Percentiles rank a stretch among this genome's conserved stretches.
These are phyloP conservation scores for Hylomyscus alleni DNA, from an alignment of 2,797 vertebrate species.

Conservation along the genomic window DNA sequence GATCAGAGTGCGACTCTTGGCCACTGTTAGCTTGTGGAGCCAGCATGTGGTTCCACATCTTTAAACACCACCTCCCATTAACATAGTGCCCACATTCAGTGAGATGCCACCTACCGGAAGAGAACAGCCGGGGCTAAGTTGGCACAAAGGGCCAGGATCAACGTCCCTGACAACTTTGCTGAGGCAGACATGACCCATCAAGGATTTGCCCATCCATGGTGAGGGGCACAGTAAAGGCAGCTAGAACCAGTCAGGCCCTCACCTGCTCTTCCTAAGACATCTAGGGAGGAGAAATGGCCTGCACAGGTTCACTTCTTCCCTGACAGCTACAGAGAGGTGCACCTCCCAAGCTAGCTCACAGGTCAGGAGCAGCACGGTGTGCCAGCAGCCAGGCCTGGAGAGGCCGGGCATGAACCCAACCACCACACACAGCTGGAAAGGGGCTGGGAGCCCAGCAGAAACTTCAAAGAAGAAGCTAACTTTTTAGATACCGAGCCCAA, in stretches of 20 bases:
- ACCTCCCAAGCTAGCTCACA: not conserved
- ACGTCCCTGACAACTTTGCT: not conserved
- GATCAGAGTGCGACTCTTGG: not conserved
- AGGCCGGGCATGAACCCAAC: not conserved
- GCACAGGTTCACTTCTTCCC: not conserved
- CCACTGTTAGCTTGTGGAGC: not conserved
- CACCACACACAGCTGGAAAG: not conserved
- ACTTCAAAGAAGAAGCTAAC: not conserved
- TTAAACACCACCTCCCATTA: not conserved
- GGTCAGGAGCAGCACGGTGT: not conserved
- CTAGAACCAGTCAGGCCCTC: not conserved
- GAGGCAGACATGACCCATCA: not conserved
- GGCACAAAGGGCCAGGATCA: not conserved
- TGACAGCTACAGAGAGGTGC: slow-evolving; percentile 28
- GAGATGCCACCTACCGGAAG: not conserved
- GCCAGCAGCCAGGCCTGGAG: accelerated
- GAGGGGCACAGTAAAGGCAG: not conserved
- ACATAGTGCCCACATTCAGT: not conserved
- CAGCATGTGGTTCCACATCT: accelerated
- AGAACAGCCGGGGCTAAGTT: not conserved
- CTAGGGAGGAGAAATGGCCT: not conserved
- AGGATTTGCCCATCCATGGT: not conserved
- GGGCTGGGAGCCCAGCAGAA: not conserved
- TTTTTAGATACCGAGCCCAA: not conserved
- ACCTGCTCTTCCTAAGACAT: slow-evolving; percentile 32